phyloP scores from a whole-genome alignment of 1,140 invertebrate genomes.

The Branchinecta lynchi region DNA sequence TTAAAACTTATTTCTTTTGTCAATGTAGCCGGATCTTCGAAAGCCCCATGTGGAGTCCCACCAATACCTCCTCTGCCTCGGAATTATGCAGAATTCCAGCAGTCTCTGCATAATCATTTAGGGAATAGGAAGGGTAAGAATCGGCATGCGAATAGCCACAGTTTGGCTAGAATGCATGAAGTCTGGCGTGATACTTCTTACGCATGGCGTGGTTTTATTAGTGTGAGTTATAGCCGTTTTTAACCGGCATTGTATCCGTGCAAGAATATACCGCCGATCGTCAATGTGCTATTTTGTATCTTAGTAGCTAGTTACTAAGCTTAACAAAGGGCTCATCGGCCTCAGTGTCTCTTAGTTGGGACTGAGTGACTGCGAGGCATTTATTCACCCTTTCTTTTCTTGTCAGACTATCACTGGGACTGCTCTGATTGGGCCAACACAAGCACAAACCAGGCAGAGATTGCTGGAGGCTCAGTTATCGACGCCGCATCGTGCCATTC shows the following conservation, averaged over 20 bases:
- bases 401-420: constrained; percentile 79
- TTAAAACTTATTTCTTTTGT: no score
- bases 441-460: constrained; percentile 67
- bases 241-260: neutral
- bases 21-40: neutral
- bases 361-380: neutral
- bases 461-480: constrained; percentile 72
- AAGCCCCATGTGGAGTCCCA: constrained; percentile 15
- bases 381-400: constrained; percentile 15
- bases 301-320: neutral
- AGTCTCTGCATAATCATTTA: constrained; percentile 12
- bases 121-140: neutral
- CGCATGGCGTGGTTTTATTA: neutral
- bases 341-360: neutral
- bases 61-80: constrained; percentile 19
- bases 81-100: constrained; percentile 21
- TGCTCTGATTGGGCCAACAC: constrained; percentile 82
- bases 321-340: neutral
- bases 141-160: neutral
- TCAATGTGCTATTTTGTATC: neutral
- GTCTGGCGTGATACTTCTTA: neutral
- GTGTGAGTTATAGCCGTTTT: neutral
- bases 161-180: neutral
- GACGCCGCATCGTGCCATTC: constrained; percentile 77
- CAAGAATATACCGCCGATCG: neutral